Percentiles rank a stretch among this genome's conserved stretches.
These are phyloP conservation scores for Blastomussa wellsi DNA, from an alignment of 92 coral and sea anemone genomes.

Conservation along the genomic window DNA sequence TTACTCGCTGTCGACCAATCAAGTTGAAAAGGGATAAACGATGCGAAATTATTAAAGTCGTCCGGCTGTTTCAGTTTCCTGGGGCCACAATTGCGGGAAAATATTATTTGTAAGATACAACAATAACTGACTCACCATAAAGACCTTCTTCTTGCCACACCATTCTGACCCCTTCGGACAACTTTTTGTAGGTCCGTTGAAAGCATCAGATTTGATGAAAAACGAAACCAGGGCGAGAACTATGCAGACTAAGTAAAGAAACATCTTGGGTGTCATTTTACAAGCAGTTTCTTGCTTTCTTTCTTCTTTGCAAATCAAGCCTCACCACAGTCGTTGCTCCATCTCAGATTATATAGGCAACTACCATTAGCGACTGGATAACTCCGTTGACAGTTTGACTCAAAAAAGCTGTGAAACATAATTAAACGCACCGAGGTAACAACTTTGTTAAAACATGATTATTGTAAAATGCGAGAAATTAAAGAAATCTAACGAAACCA, in stretches of 20 bases:
- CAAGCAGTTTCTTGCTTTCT: not conserved
- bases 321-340: not conserved
- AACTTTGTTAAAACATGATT: not conserved
- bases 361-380: not conserved
- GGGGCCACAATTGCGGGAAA: not conserved
- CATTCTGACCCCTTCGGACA: not conserved
- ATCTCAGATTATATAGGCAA: not conserved
- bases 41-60: no score
- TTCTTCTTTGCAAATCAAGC: not conserved
- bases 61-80: not conserved
- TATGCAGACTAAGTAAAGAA: not conserved
- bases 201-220: not conserved
- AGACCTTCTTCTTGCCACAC: not conserved
- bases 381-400: not conserved
- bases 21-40: no score
- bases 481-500: no score
- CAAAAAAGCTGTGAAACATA: not conserved
- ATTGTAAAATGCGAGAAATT: not conserved
- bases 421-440: not conserved
- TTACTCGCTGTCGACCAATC: no score
- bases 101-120: not conserved
- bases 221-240: not conserved
- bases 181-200: not conserved
- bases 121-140: not conserved
- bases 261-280: not conserved